phyloP scores from a whole-genome alignment of 2,888 invertebrate species.

The Platycheirus albimanus region DNA sequence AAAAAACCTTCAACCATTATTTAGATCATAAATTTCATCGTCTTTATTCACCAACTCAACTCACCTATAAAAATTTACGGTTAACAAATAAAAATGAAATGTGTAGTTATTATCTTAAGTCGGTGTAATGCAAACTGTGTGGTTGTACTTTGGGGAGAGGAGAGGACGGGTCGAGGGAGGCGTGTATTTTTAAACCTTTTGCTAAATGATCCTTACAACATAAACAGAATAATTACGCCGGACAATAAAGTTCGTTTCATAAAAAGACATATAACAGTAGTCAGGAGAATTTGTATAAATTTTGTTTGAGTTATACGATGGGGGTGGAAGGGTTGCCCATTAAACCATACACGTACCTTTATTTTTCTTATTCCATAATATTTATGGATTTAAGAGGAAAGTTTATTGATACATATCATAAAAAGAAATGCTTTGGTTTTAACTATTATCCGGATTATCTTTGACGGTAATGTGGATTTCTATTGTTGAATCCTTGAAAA shows the following conservation, averaged over 20 bases:
- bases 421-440: too few species aligned
- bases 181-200: not conserved
- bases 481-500: too few species aligned
- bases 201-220: not conserved
- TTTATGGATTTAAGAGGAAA: too few species aligned
- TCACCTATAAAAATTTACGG: constrained; percentile 7
- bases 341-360: too few species aligned
- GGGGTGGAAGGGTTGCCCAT: too few species aligned
- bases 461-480: too few species aligned
- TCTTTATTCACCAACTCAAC: not conserved
- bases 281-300: too few species aligned
- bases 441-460: too few species aligned
- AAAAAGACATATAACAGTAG: not conserved
- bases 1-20: not conserved
- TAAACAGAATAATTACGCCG: constrained; percentile 3
- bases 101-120: not conserved
- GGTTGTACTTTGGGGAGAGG: not conserved
- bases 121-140: not conserved
- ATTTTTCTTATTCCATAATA: too few species aligned
- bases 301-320: too few species aligned
- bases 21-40: not conserved
- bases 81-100: not conserved
- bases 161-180: not conserved
- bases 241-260: not conserved
- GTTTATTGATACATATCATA: too few species aligned